These are phyloP conservation scores for Scaptomyza graminum DNA, from an alignment of 1,140 invertebrate genomes.

Conservation along the genomic window DNA sequence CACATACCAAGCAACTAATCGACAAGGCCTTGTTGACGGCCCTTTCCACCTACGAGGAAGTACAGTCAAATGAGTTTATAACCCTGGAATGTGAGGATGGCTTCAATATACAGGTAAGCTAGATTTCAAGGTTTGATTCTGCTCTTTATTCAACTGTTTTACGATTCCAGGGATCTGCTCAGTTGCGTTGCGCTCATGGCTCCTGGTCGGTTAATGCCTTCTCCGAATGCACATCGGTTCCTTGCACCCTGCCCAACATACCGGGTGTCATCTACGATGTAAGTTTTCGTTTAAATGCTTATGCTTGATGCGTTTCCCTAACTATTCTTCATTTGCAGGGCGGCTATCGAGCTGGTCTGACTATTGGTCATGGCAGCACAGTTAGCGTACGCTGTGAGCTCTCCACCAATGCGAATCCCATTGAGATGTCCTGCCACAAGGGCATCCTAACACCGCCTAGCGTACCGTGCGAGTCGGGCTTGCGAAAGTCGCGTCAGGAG, in stretches of 20 bases:
- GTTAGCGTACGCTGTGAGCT: conserved; percentile 88
- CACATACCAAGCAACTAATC: conserved; percentile 68
- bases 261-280: conserved; percentile 89
- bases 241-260: conserved; percentile 90
- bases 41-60: conserved; percentile 78
- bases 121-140: neutral
- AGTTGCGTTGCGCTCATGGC: conserved; percentile 90
- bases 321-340: conserved; percentile 65
- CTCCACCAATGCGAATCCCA: conserved; percentile 74
- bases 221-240: conserved; percentile 91
- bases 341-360: conserved; percentile 90
- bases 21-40: conserved; percentile 71
- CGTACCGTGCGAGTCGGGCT: conserved; percentile 85
- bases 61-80: conserved; percentile 82
- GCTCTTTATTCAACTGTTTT: neutral
- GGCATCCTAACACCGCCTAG: conserved; percentile 87
- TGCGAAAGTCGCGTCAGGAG: conserved; percentile 75
- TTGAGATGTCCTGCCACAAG: conserved; percentile 87
- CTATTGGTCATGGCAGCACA: conserved; percentile 90
- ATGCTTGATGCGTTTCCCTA: too few relatives aligned
- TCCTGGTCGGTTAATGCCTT: conserved; percentile 90
- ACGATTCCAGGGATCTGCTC: conserved; percentile 86
- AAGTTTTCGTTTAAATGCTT: conserved; percentile 2
- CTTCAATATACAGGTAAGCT: conserved; percentile 74
- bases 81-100: conserved; percentile 81